Conservation (phyloP, 2,888 invertebrate genomes). For the Cephus nigrinus region DNA sequence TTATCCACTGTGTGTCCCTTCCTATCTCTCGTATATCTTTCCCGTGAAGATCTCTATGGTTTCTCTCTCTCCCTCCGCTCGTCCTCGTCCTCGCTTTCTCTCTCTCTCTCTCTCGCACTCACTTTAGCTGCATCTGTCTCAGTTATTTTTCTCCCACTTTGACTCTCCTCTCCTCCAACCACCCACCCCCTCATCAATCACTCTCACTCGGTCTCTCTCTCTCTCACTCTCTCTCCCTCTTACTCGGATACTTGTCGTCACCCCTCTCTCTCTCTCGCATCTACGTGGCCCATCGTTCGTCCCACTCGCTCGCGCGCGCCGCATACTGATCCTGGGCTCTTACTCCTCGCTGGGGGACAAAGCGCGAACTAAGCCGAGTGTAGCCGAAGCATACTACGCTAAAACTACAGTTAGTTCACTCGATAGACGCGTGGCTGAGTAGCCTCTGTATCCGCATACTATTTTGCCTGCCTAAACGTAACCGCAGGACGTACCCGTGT, state of each 20-base stretch:
- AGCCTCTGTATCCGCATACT: not conserved
- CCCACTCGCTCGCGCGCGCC: constrained; percentile 8
- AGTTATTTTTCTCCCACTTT: not conserved
- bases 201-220: constrained; percentile 3
- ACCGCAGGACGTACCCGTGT: not conserved
- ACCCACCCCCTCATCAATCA: constrained; percentile 7
- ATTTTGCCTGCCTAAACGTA: not conserved
- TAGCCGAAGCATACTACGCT: constrained; percentile 23
- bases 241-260: not conserved
- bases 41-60: not conserved
- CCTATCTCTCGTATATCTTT: not conserved
- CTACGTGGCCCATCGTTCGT: not conserved
- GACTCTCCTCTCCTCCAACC: constrained; percentile 1
- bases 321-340: constrained; percentile 11
- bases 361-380: constrained; percentile 14
- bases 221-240: constrained; percentile 10
- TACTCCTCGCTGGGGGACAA: constrained; percentile 13
- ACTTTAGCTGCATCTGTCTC: not conserved
- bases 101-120: not conserved
- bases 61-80: not conserved
- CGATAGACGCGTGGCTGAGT: constrained; percentile 30
- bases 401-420: constrained; percentile 47
- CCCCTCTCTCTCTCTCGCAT: constrained; percentile 5
- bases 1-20: constrained; percentile 2
- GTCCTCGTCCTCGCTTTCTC: not conserved